phyloP scores from a whole-genome alignment of 2,797 vertebrate genomes.

The Tarsius wallacei region DNA sequence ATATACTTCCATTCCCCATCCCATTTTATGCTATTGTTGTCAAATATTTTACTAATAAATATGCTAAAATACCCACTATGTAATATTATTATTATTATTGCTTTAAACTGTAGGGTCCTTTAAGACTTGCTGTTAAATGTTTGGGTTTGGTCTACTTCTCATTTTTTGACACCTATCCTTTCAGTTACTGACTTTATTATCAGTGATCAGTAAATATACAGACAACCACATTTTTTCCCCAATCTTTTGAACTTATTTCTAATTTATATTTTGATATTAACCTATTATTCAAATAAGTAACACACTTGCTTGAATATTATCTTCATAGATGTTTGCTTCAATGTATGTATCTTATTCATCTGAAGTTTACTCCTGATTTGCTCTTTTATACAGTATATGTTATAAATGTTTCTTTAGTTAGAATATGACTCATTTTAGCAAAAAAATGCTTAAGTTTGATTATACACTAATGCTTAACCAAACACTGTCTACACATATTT shows the following conservation, averaged over 20 bases:
- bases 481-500: not conserved
- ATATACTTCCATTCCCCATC: not conserved
- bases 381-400: not conserved
- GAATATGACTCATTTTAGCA: not conserved
- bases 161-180: not conserved
- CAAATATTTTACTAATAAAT: not conserved
- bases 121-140: not conserved
- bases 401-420: slow-evolving; percentile 19
- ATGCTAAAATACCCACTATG: not conserved
- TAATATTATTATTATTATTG: slow-evolving; percentile 7
- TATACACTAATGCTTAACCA: not conserved
- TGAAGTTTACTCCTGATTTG: not conserved
- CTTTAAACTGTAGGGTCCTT: not conserved
- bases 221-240: not conserved
- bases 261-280: not conserved
- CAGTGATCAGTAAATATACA: not conserved
- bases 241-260: not conserved
- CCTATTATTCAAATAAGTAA: not conserved
- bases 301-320: not conserved
- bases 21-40: not conserved
- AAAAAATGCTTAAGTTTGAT: not conserved
- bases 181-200: not conserved
- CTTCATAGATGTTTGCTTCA: not conserved
- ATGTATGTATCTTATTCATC: not conserved
- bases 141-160: not conserved